phyloP scores from a whole-genome alignment of 2,888 invertebrate genomes.

The Thera obeliscata region DNA sequence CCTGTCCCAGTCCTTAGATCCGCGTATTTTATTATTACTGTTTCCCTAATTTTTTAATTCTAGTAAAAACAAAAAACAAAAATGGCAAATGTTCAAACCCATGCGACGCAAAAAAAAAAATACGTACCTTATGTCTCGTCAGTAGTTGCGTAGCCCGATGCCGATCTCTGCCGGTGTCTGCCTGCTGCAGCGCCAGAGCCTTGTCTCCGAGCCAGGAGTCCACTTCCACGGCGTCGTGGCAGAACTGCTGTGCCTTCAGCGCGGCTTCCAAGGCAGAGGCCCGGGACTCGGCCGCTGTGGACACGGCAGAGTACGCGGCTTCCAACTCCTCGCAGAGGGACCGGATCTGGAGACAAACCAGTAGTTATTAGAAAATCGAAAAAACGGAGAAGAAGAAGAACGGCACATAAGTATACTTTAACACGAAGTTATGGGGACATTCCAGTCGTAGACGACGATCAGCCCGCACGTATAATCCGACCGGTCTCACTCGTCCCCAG shows the following conservation, averaged over 20 bases:
- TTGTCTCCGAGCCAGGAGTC: constrained; percentile 97
- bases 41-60: no score
- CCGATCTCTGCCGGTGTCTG: constrained; percentile 94
- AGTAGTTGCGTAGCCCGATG: constrained; percentile 96
- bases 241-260: constrained; percentile 95
- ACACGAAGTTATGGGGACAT: no score
- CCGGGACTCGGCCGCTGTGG: constrained; percentile 88
- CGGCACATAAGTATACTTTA: no score
- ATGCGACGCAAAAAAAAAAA: no score
- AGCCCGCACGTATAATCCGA: no score
- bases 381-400: no score
- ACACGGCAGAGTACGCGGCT: constrained; percentile 89
- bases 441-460: no score
- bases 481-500: no score
- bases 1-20: no score
- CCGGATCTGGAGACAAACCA: constrained; percentile 84
- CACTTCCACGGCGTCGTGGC: constrained; percentile 95
- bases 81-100: no score
- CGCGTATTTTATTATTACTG: no score
- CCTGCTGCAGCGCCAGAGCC: constrained; percentile 89
- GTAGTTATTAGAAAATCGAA: not conserved
- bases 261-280: constrained; percentile 93
- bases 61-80: no score
- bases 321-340: constrained; percentile 89
- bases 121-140: constrained; percentile 94